Percentiles rank a stretch among this genome's conserved stretches.
Evolutionary conservation across 2,113 vertebrate species (phyloP).

Genomic region (Ophthalmolycus amberensis): DNA sequence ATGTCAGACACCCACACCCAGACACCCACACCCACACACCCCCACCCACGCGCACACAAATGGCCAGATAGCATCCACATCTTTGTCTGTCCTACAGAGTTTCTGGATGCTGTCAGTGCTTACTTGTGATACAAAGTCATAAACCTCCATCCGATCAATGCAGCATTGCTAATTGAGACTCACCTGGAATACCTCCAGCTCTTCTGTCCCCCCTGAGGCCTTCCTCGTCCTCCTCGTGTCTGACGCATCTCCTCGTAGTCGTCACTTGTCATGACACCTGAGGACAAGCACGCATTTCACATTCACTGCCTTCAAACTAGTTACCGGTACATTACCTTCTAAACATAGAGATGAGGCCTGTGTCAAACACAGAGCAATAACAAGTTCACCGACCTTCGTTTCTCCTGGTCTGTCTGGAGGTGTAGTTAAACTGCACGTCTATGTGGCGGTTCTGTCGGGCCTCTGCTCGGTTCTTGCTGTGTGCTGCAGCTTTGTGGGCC

Average conservation of each 20-base stretch:
- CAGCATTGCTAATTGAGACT: slow-evolving; percentile 52
- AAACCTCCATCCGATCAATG: background rate
- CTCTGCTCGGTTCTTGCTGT: slow-evolving; percentile 96
- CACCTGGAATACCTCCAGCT: slow-evolving; percentile 98
- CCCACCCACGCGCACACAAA: too few species aligned
- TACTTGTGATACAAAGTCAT: background rate
- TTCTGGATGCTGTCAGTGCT: background rate
- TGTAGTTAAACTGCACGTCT: slow-evolving; percentile 93
- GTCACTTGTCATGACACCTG: slow-evolving; percentile 87
- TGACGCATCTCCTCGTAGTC: slow-evolving; percentile 93
- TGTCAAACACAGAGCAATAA: background rate
- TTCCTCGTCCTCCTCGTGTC: slow-evolving; percentile 79
- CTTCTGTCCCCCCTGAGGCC: slow-evolving; percentile 87
- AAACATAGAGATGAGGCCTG: background rate
- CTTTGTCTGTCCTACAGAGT: background rate
- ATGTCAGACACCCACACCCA: background rate
- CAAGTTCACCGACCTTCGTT: slow-evolving; percentile 84
- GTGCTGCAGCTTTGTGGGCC: slow-evolving; percentile 91
- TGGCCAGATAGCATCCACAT: background rate
- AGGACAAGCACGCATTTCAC: background rate
- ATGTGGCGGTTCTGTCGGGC: slow-evolving; percentile 98
- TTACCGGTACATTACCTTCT: background rate
- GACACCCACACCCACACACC: too few species aligned
- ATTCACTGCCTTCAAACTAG: background rate
- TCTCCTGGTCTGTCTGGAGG: slow-evolving; percentile 87